Base-by-base conservation (phyloP, 2,797 vertebrate species). In the Myoxocephalus aenaeus region DNA sequence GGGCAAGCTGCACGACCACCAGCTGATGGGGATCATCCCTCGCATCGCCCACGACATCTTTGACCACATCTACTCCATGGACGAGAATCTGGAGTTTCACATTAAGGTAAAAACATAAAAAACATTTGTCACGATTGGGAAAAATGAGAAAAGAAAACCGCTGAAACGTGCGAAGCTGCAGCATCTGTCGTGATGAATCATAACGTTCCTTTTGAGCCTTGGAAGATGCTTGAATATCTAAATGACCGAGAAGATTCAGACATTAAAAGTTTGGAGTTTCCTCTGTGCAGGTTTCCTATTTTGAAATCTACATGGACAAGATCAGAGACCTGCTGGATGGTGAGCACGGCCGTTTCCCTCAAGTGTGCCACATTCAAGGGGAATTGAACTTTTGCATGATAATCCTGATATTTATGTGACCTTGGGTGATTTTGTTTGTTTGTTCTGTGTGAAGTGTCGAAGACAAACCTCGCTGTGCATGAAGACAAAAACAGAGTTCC, bases 21-120 rank as follows among this genome's bases (percentile, higher is more conserved):
- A 98, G 83, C 93, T 97, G 79, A 98, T 99, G 97, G 97, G 97
- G 4, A 98, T 99, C 89, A 98, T 99, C 81, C 97, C 97, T 2
- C 96, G 97, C 38, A 98, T 99, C 0, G 94, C 97, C 20, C 95
- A 93, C 0, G 97, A 98, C 93, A 98, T 99, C 92, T 99, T 99
- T 1, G 96, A 98, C 92, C 97, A 98, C 90, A 98, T 99, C 93
- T 99, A 98, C 93, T 98, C 97, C 89, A 98, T 98, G 97, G 97
- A 99, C 13, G 97, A 98, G 92, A 98, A 99, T 93, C 93, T 98
- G 53, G 97, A 98, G 94, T 98, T 99, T 78, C 97, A 99, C 77
- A 98, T 99, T 80, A 98, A 99, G 96, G 97, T 97, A 75, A 85
- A 86, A 59, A 42, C 36, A 36, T 36, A 1, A 32, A 5, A 51